phyloP scores from a whole-genome alignment of 2,888 invertebrate genomes.

The Torymus aiolomorphi region DNA sequence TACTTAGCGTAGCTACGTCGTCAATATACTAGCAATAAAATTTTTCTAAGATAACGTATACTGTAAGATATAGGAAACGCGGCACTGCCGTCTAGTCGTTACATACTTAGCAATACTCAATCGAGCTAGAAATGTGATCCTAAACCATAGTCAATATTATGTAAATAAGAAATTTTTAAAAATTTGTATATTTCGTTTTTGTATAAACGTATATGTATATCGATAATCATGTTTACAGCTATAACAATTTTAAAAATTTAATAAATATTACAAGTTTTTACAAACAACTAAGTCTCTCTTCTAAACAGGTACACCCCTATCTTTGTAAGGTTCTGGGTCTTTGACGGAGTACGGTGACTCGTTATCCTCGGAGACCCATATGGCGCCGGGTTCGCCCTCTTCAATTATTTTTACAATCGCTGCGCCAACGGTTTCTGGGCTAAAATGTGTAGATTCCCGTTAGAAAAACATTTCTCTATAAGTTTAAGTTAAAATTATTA shows the following conservation, averaged over 20 bases:
- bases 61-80: no score
- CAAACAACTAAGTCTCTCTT: neutral
- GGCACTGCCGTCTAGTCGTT: no score
- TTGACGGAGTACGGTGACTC: slow-evolving; percentile 67
- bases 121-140: neutral
- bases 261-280: slow-evolving; percentile 41
- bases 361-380: slow-evolving; percentile 71
- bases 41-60: neutral
- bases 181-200: neutral
- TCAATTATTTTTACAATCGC: slow-evolving; percentile 68
- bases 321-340: slow-evolving; percentile 62
- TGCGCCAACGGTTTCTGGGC: slow-evolving; percentile 69
- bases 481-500: no score
- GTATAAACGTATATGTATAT: slow-evolving; percentile 13
- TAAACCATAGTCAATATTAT: neutral
- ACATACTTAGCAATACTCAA: neutral
- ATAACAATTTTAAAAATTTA: slow-evolving; percentile 26
- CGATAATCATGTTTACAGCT: no score
- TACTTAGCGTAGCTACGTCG: no score
- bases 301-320: slow-evolving; percentile 37
- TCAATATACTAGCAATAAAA: no score
- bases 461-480: no score
- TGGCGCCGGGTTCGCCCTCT: slow-evolving; percentile 67
- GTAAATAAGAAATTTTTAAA: slow-evolving; percentile 2
- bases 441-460: slow-evolving; percentile 42